phyloP scores from a whole-genome alignment of 2,113 vertebrate genomes.

The Rhagologus leucostigma region DNA sequence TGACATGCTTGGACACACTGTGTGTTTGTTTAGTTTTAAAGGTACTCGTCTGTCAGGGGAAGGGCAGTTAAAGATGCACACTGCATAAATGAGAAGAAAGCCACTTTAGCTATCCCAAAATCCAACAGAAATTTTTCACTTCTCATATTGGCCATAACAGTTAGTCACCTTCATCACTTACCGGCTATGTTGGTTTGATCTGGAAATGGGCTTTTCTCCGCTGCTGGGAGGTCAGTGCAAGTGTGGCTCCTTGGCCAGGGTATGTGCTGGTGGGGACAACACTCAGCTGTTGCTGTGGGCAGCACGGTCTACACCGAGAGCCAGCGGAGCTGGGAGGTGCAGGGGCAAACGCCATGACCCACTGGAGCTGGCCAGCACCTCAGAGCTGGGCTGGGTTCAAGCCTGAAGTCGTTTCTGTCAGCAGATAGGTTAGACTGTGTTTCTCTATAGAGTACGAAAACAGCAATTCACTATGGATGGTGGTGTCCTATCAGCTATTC shows the following conservation, averaged over 20 bases:
- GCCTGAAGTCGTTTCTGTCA: rapidly evolving
- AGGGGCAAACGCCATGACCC: rapidly evolving
- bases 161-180: neutral
- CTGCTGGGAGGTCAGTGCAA: neutral
- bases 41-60: conserved; percentile 1
- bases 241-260: neutral
- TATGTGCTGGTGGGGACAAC: too few species aligned
- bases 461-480: neutral
- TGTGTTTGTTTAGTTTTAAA: conserved; percentile 32
- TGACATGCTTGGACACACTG: conserved; percentile 12
- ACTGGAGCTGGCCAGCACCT: rapidly evolving
- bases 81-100: neutral
- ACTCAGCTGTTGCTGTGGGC: neutral
- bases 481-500: neutral
- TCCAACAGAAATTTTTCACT: neutral
- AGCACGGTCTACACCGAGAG: rapidly evolving
- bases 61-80: neutral
- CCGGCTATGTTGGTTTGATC: neutral
- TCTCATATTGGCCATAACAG: neutral
- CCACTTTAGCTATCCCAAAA: neutral
- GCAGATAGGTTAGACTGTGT: neutral
- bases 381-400: neutral
- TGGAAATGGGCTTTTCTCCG: neutral
- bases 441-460: neutral
- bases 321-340: neutral